Evolutionary conservation across 1,140 invertebrate species (phyloP), one percentile per base, ranked within the genome.

Genomic region (Drosophila hydei): DNA sequence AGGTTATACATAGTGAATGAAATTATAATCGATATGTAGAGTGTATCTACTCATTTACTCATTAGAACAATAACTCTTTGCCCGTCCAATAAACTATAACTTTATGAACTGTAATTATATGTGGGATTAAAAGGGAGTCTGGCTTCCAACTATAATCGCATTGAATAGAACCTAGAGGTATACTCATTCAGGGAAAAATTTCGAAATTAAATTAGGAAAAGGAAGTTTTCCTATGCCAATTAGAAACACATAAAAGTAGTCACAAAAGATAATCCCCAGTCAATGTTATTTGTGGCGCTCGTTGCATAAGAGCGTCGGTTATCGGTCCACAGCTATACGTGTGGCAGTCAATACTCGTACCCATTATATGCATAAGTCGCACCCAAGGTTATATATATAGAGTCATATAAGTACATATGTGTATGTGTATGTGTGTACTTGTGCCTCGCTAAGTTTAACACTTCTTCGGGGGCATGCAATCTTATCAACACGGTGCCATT

Each of bases 351-450:
- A 63, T 63, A 42, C 12, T 14, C 21, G 14, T 36, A 16, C 6
- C 51, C 52, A 25, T 16, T 21, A 51, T 38, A 23, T 51, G 43
- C 27, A 27, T 3, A 16, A 59, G 51, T 50, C 61, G 51, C 40
- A 50, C 12, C 60, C 75, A 79, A 63, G 80, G 73, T 72, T 79
- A 85, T 76, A 16, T 40, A 8, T 70, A n/a, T n/a, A n/a, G 36
- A 77, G 16, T 48, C 45, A 62, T 72, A 36, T 47, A 77, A 27
- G 6, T 54, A n/a, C n/a, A 58, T 42, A 25, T 30, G 16, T 45
- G 11, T 45, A 14, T 11, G 21, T 62, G 56, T 60, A 16, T 55
- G 52, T 0, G 9, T 33, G 45, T n/a, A 59, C 25, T 33, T 47
- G 23, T 48, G 21, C 30, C 48, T 62, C 51, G 40, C 61, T 62